Evolutionary conservation across 2,113 vertebrate genomes (phyloP), one percentile per base, ranked within the genome.

Genomic region (Propithecus coquereli): DNA sequence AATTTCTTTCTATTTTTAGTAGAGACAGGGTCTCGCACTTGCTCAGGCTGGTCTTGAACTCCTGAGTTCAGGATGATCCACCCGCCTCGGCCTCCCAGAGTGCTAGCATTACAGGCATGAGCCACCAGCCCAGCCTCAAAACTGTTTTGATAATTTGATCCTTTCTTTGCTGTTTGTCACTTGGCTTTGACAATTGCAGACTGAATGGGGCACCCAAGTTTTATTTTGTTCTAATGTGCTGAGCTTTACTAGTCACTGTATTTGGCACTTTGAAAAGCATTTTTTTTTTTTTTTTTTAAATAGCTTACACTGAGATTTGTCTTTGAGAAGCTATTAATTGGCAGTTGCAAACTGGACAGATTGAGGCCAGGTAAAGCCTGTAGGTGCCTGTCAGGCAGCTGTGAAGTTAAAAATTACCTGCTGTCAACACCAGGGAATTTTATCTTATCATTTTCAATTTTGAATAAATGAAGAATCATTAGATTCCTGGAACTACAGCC

Each of bases 321-420:
- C 97, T 96, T 97, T 97, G 94, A 97, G 98, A 96, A 94, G 94
- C 40, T 95, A 94, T 77, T 98, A 98, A 98, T 96, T 97, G 96
- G 91, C 98, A 98, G 91, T 90, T 94, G 57, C 23, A 97, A 82
- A 95, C 71, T 95, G 98, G 98, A 98, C 84, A 97, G 98, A 98
- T 96, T 96, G 97, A 97, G 97, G 97, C 86, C 92, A 98, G 63
- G 43, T 97, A 97, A 97, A 97, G 95, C 96, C 88, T 97, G 87
- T 94, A 97, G 88, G 85, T 97, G 40, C 70, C 91, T 98, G 87
- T 97, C 94, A 97, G 89, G 37, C 74, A 94, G 43, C 61, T 70
- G 71, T 97, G 95, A 97, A 96, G 70, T 96, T 96, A 96, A 97
- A 94, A 97, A 86, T 97, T 87, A 94, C 81, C 71, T 92, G 18